These are phyloP conservation scores for Iphiclides podalirius DNA, from an alignment of 2,888 invertebrate genomes.

Conservation along the genomic window DNA sequence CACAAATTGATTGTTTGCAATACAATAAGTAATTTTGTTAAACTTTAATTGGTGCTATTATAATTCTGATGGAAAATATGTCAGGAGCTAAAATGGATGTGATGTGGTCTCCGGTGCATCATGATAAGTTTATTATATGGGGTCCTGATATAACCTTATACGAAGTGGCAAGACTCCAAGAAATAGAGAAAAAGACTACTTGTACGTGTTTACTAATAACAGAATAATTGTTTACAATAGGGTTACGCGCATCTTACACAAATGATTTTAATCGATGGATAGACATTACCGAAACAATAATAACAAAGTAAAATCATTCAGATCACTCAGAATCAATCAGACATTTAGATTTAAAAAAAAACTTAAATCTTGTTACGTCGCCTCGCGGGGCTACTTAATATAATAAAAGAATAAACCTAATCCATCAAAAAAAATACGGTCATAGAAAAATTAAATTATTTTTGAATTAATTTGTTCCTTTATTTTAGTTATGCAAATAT, in stretches of 20 bases:
- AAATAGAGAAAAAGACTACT: constrained; percentile 73
- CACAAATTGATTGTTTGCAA: too few relatives aligned
- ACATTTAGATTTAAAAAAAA: too few relatives aligned
- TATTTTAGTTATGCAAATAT: constrained; percentile 82
- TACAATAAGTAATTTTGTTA: too few relatives aligned
- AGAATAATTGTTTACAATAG: neutral
- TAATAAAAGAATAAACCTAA: too few relatives aligned
- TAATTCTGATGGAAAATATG: constrained; percentile 47
- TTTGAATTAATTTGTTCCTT: neutral
- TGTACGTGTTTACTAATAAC: constrained; percentile 44
- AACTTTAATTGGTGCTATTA: too few relatives aligned
- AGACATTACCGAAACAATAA: too few relatives aligned
- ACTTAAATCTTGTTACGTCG: too few relatives aligned
- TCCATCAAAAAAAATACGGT: too few relatives aligned
- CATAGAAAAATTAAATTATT: too few relatives aligned
- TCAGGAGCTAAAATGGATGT: constrained; percentile 84
- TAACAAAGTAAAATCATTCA: too few relatives aligned
- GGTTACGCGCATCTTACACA: neutral
- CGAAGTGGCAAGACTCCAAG: constrained; percentile 84
- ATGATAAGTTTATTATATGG: constrained; percentile 92
- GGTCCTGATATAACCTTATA: constrained; percentile 94
- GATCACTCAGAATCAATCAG: too few relatives aligned
- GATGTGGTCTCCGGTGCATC: constrained; percentile 90
- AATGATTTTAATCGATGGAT: neutral
- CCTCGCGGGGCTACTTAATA: too few relatives aligned